Evolutionary conservation across 2,797 vertebrate genomes (phyloP), one percentile per base, ranked within the genome.

Genomic region (Chelon labrosus): DNA sequence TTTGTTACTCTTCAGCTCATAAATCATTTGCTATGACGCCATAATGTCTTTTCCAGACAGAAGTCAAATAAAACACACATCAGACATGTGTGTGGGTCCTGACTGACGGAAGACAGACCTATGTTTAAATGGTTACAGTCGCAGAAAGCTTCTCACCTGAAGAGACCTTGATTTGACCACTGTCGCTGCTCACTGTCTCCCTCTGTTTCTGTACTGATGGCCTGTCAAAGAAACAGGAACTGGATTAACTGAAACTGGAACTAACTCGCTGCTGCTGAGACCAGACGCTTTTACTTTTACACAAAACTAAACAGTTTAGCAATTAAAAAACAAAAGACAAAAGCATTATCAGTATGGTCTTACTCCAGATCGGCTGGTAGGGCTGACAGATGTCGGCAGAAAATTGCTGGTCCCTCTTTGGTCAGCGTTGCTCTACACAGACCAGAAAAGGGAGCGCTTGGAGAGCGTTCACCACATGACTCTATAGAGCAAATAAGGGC

Each of bases 361-460:
- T 88, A 86, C 85, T 83, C 65, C 87, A 85, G 79, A 78, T 63
- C 70, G 82, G 60, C 76, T 73, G 73, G 10, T 54, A 0, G 37
- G 53, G 22, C 41, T 79, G 70, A 38, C 51, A 20, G 47, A 35
- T 7, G 38, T 77, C 56, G 69, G 49, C 52, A 65, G 74, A 51
- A 65, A 70, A 80, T 46, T 12, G 46, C 51, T 53, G 70, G 13
- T 72, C 53, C 51, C 42, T 68, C 70, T 72, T 61, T 50, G 58
- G 49, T 64, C 66, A 51, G 59, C 16, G 42, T 63, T 59, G 31
- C 58, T 82, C 52, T 14, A 37, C 12, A 61, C 39, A 31, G 59
- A 42, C 64, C 60, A 50, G 60, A 35, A 31, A 17, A 41, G 51
- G 31, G 38, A 60, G 58, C 25, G 53, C 63, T 41, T 16, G 37